These are phyloP conservation scores for Xylota segnis DNA, from an alignment of 2,888 invertebrate genomes.

Conservation along the genomic window DNA sequence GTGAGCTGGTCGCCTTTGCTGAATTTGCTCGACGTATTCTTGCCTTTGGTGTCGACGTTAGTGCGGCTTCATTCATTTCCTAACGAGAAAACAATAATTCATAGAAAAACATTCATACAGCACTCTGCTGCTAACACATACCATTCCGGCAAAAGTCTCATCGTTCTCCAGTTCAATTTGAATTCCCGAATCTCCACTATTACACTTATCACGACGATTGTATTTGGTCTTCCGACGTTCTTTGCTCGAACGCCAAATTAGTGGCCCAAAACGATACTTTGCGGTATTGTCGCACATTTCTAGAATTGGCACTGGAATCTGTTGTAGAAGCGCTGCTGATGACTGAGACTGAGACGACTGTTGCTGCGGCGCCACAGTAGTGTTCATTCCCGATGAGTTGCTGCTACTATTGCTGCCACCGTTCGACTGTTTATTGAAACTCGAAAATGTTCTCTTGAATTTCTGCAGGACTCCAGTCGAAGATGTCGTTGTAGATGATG, in stretches of 20 bases:
- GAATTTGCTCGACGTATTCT: constrained; percentile 83
- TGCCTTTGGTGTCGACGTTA: constrained; percentile 78
- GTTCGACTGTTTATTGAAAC: constrained; percentile 81
- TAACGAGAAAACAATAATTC: constrained; percentile 18
- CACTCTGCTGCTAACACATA: constrained; percentile 22
- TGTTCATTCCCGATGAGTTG: constrained; percentile 65
- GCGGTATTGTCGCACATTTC: constrained; percentile 71
- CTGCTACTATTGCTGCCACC: constrained; percentile 53
- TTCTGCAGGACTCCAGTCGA: constrained; percentile 88
- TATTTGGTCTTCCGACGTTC: constrained; percentile 89
- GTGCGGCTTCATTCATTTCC: constrained; percentile 77
- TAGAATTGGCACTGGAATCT: constrained; percentile 73
- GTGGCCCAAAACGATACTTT: constrained; percentile 88
- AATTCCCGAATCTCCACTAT: constrained; percentile 90
- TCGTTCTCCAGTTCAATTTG: constrained; percentile 87
- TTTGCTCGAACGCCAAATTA: constrained; percentile 90
- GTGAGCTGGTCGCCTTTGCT: constrained; percentile 80
- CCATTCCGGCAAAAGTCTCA: constrained; percentile 80
- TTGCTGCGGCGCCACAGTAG: constrained; percentile 7
- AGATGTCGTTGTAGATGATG: constrained; percentile 78
- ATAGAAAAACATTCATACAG: constrained; percentile 11
- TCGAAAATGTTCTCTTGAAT: constrained; percentile 89
- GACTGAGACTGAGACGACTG: constrained; percentile 23
- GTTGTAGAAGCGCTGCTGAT: constrained; percentile 52
- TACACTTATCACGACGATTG: constrained; percentile 89